Conservation (phyloP, 2,113 vertebrate species). For the Andinoacara biseriatus region DNA sequence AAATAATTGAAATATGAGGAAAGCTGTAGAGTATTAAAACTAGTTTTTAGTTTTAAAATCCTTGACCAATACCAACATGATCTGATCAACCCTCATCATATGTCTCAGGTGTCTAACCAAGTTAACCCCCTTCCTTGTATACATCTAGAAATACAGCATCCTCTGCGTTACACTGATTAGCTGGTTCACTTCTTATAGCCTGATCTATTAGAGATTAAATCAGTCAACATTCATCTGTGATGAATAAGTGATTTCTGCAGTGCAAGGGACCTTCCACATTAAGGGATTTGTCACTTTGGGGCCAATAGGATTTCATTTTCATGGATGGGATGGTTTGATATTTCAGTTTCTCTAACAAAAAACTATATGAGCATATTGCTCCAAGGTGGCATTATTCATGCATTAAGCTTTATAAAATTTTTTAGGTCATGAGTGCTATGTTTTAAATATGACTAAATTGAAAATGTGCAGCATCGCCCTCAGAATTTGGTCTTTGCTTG, state of each 20-base stretch:
- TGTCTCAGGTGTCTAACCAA: background rate
- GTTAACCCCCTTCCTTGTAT: slow-evolving; percentile 23
- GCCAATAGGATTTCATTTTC: slow-evolving; percentile 64
- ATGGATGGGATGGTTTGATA: slow-evolving; percentile 55
- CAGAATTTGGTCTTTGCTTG: background rate
- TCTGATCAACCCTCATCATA: background rate
- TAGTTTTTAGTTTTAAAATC: too few relatives aligned
- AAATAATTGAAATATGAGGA: background rate
- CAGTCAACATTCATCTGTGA: slow-evolving; percentile 68
- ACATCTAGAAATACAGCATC: slow-evolving; percentile 46
- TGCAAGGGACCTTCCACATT: slow-evolving; percentile 52
- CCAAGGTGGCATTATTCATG: slow-evolving; percentile 46
- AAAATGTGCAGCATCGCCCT: background rate
- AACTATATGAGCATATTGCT: slow-evolving; percentile 42
- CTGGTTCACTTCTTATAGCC: slow-evolving; percentile 50
- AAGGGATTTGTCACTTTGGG: slow-evolving; percentile 53
- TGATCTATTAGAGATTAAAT: slow-evolving; percentile 73
- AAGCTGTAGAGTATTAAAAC: background rate
- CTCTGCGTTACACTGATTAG: slow-evolving; percentile 59
- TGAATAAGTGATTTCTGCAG: slow-evolving; percentile 60
- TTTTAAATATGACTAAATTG: slow-evolving; percentile 32
- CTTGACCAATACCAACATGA: too few relatives aligned
- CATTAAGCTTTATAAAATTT: slow-evolving; percentile 15
- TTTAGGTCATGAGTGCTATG: slow-evolving; percentile 14
- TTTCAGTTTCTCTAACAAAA: slow-evolving; percentile 55